Evolutionary conservation across 2,113 vertebrate species (phyloP), one percentile per base, ranked within the genome.

Genomic region (Corythornis madagascariensis): DNA sequence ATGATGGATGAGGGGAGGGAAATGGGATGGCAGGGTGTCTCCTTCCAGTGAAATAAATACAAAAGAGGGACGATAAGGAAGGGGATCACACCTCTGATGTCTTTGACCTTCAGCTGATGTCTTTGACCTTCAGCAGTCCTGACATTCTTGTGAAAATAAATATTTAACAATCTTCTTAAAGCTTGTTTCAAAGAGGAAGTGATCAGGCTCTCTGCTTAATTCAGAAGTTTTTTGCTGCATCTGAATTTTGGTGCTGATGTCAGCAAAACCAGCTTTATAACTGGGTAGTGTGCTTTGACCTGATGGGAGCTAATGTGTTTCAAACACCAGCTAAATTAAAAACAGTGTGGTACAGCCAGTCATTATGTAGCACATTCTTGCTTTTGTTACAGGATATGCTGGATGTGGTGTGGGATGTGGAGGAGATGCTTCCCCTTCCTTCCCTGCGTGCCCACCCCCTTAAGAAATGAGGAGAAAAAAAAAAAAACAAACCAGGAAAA

Each of bases 91-190:
- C 92, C 75, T 95, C 95, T 90, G 69, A 93, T 95, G 93, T 94
- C 75, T 95, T 85, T 95, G 93, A 96, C 94, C 94, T 95, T 95
- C 94, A 83, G 56, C 95, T 90, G 69, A 93, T 95, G 93, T 94
- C 75, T 95, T 85, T 95, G 93, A 96, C 94, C 94, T 95, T 95
- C 94, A 83, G 56, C 1, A 3, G 74, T 96, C 91, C 76, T 77
- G 78, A 76, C 72, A 48, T 93, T 64, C 85, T 80, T 89, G 85
- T 72, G 83, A 89, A 93, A 94, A 90, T 92, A 95, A 96, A 95
- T 94, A 94, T 95, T 96, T 96, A 94, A 89, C 87, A 53, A 78
- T 91, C 85, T 86, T 76, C 67, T 93, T 86, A 83, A 91, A 86
- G 89, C 82, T 94, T 89, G 84, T 94, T 94, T 94, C 45, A 95